phyloP scores from a whole-genome alignment of 2,797 vertebrate genomes.

The Jordanella pulchra region DNA sequence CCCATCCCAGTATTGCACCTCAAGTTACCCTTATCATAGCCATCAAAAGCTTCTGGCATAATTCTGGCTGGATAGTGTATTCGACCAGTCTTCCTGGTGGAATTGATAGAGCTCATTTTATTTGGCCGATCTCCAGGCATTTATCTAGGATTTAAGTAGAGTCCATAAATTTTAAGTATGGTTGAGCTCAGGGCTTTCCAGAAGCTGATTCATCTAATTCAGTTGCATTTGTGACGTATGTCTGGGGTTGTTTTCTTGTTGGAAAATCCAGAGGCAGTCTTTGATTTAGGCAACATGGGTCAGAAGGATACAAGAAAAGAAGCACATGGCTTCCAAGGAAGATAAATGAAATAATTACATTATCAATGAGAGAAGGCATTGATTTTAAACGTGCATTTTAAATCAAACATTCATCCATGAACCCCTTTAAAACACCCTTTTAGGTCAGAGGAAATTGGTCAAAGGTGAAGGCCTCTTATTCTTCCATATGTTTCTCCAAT shows the following conservation, averaged over 20 bases:
- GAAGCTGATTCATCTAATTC: neutral
- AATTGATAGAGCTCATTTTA: neutral
- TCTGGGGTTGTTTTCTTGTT: neutral
- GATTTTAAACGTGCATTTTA: too few species aligned
- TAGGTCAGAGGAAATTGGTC: neutral
- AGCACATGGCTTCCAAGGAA: neutral
- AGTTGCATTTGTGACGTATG: neutral
- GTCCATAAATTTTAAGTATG: constrained; percentile 1
- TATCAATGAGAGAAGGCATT: too few species aligned
- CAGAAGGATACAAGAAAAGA: neutral
- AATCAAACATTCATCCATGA: neutral
- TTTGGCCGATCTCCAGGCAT: neutral
- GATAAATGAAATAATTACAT: too few species aligned
- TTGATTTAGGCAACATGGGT: neutral
- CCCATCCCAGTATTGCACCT: neutral
- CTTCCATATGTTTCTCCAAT: too few species aligned
- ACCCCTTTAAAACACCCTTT: neutral
- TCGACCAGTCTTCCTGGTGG: neutral
- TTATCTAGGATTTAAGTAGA: neutral
- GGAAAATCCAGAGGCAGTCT: neutral
- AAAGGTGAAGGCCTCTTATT: too few species aligned
- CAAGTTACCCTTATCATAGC: neutral
- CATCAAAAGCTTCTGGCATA: neutral
- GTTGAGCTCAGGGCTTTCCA: constrained; percentile 1
- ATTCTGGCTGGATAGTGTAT: neutral